Conservation (phyloP, 2,113 vertebrate species). For the Ibidorhyncha struthersii region DNA sequence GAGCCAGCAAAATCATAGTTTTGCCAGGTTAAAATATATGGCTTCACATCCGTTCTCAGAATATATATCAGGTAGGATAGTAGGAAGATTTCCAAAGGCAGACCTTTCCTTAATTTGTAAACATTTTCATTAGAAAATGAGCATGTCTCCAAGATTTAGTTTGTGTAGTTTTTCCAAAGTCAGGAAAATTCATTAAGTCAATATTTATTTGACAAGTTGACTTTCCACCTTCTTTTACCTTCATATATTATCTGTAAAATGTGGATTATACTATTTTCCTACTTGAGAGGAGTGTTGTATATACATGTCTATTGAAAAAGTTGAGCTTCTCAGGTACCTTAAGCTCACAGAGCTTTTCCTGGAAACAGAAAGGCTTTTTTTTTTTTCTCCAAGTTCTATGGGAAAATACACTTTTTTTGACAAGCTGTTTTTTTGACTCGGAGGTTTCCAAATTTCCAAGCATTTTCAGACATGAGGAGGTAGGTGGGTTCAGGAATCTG, state of each 20-base stretch:
- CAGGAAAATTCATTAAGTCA: slow-evolving; percentile 44
- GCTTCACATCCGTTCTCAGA: not conserved
- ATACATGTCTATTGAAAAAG: not conserved
- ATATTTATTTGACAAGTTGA: slow-evolving; percentile 1
- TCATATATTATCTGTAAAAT: slow-evolving; percentile 29
- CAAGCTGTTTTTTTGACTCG: not conserved
- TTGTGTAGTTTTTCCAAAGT: not conserved
- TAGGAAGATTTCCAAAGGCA: slow-evolving; percentile 9
- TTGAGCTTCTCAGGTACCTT: not conserved
- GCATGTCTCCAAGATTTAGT: not conserved
- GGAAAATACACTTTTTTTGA: not conserved
- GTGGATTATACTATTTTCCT: not conserved
- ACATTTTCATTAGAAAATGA: slow-evolving; percentile 35
- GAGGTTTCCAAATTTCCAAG: slow-evolving; percentile 16
- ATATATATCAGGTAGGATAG: not conserved
- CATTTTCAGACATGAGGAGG: not conserved
- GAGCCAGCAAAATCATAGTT: not conserved
- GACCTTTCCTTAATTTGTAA: slow-evolving; percentile 9
- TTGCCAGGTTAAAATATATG: not conserved
- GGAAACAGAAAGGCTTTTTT: not conserved
- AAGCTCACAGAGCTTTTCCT: not conserved
- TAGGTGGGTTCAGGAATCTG: not conserved
- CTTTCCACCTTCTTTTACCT: not conserved
- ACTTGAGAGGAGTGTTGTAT: not conserved
- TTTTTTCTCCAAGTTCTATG: not conserved